phyloP scores from a whole-genome alignment of 1,140 invertebrate species.

The Trichogramma pretiosum region DNA sequence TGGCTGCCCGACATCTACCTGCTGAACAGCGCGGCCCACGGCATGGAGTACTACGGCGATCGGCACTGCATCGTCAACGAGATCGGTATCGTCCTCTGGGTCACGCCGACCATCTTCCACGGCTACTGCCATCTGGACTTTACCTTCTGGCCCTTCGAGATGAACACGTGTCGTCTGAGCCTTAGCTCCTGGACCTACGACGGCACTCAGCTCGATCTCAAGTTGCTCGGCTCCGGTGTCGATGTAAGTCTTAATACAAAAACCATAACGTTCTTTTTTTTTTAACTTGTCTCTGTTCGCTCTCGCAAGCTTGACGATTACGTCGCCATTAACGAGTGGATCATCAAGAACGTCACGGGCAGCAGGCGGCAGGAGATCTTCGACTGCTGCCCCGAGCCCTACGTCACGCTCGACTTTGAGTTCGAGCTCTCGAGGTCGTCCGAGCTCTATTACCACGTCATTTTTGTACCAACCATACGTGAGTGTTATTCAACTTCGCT shows the following conservation, averaged over 20 bases:
- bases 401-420: slow-evolving; percentile 47
- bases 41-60: slow-evolving; percentile 52
- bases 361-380: slow-evolving; percentile 28
- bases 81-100: slow-evolving; percentile 57
- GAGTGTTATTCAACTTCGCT: slow-evolving; percentile 26
- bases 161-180: slow-evolving; percentile 56
- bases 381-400: slow-evolving; percentile 49
- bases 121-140: slow-evolving; percentile 60
- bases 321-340: slow-evolving; percentile 12
- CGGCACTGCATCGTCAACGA: slow-evolving; percentile 50
- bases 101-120: slow-evolving; percentile 58
- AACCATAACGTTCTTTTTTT: neutral
- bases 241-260: slow-evolving; percentile 45
- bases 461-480: slow-evolving; percentile 55
- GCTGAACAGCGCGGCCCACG: slow-evolving; percentile 49
- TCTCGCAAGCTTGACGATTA: slow-evolving; percentile 9
- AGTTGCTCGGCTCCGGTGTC: slow-evolving; percentile 22
- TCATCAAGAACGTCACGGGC: slow-evolving; percentile 8
- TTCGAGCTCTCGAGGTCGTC: slow-evolving; percentile 50
- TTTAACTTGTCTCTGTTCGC: neutral
- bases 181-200: slow-evolving; percentile 65
- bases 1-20: slow-evolving; percentile 61
- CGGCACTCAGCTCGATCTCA: slow-evolving; percentile 56
- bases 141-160: slow-evolving; percentile 62
- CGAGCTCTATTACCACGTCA: slow-evolving; percentile 52